Percentiles rank a stretch among this genome's conserved stretches.
Conservation (phyloP, 2,113 vertebrate species). For the Amazona vittata region DNA sequence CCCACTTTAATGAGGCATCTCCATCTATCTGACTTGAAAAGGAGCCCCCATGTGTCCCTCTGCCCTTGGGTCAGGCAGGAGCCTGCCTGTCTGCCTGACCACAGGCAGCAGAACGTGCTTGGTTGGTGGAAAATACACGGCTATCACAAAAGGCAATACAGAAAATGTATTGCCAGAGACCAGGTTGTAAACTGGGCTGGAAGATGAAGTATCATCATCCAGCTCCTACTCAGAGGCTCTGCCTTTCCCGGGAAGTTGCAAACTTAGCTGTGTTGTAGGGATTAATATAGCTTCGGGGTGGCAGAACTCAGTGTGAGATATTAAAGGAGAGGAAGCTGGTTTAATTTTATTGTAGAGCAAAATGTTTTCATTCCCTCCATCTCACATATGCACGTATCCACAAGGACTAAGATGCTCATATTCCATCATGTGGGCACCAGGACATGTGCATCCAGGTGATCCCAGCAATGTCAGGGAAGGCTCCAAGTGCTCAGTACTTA, state of each 20-base stretch:
- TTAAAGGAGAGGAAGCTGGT: neutral
- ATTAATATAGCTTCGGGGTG: fast-evolving
- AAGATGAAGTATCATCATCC: neutral
- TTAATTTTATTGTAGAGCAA: neutral
- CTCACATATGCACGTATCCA: neutral
- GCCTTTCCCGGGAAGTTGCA: neutral
- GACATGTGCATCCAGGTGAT: neutral
- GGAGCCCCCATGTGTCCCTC: neutral
- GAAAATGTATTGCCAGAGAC: neutral
- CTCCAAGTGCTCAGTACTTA: neutral
- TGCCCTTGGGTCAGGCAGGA: neutral
- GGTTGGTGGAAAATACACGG: neutral
- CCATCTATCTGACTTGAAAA: neutral
- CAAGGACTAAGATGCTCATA: neutral
- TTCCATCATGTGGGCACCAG: neutral
- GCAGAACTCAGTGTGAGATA: neutral
- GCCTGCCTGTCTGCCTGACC: neutral
- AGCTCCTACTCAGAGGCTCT: neutral
- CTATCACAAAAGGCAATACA: neutral
- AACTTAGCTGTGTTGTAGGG: neutral
- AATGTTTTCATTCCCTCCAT: neutral
- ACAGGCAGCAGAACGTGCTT: neutral
- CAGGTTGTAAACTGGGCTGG: neutral
- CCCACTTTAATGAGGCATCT: neutral
- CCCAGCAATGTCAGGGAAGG: neutral